phyloP scores from a whole-genome alignment of 23 tunicate genomes.

The Clavelina lepadiformis region DNA sequence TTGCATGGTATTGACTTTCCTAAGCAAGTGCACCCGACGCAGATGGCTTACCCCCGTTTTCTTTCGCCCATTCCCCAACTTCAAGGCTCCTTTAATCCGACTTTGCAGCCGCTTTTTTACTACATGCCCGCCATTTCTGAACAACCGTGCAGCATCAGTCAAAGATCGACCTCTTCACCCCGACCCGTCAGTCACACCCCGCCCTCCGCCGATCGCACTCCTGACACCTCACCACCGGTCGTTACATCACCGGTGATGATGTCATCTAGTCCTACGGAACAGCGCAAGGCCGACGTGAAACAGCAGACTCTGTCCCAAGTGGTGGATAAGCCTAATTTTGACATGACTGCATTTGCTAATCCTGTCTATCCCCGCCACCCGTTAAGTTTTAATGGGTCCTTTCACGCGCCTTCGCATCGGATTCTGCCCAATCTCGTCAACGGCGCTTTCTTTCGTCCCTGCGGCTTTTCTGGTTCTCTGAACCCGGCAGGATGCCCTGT shows the following conservation, averaged over 20 bases:
- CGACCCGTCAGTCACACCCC: slow-evolving; percentile 23
- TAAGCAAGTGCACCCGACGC: slow-evolving; percentile 25
- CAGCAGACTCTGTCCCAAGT: neutral
- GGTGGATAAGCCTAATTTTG: neutral
- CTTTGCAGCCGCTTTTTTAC: slow-evolving; percentile 27
- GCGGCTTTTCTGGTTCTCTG: slow-evolving; percentile 2
- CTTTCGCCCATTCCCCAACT: slow-evolving; percentile 16
- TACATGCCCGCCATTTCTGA: slow-evolving; percentile 36
- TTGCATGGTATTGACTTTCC: slow-evolving; percentile 1
- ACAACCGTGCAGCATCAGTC: neutral
- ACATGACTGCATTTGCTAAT: neutral
- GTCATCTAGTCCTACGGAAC: slow-evolving; percentile 16
- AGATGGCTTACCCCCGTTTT: slow-evolving; percentile 21
- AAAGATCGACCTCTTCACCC: neutral
- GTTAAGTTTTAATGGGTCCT: neutral
- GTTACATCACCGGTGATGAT: slow-evolving; percentile 13
- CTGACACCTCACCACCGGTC: neutral
- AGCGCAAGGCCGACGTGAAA: neutral
- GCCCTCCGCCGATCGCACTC: slow-evolving; percentile 12
- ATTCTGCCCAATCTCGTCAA: slow-evolving; percentile 42
- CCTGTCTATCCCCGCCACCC: neutral
- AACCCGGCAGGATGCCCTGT: slow-evolving; percentile 1
- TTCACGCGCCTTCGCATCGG: slow-evolving; percentile 13
- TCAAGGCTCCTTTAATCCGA: slow-evolving; percentile 17
- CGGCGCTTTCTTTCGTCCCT: slow-evolving; percentile 48